Base-by-base conservation (phyloP, 64 coral and sea anemone genomes). In the Stylophora pistillata region DNA sequence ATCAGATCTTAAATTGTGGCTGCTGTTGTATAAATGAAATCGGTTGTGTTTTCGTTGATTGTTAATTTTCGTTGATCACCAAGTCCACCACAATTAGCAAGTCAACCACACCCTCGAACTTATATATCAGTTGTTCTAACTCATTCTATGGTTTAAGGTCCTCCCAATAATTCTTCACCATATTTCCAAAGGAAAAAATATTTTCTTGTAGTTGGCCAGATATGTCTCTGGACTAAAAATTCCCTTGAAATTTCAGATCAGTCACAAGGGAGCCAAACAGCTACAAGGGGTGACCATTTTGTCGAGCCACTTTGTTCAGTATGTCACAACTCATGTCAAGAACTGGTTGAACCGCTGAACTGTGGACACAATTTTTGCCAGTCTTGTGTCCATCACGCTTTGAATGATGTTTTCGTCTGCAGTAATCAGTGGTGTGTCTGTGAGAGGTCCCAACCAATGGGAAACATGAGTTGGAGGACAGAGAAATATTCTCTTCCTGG, bases 391-490 rank as follows among this genome's bases (percentile, higher is more conserved):
- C 17, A 64, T 23, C 17, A 64, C 17, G 15, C n/a, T n/a, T n/a
- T 18, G 17, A 23, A 5, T 17, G 23, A 23, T 18, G 61, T 17
- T 23, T 64, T 64, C 17, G 23, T 64, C 5, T 64, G 16, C 61
- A 18, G 23, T 17, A 23, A 64, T 5, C 17, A 64, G 23, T 64
- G 15, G 16, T 64, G 61, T 64, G 61, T 23, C 17, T 64, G 15
- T 64, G 2, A 64, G 23, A 64, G 61, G 30, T 80, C 34, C 53
- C 88, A 82, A 41, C 77, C 88, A 27, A 10, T 78, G 31, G 88
- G 88, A 34, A 60, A 30, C 15, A 89, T 89, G 88, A 82, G 76
- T 15, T 89, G 77, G 88, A n/a, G 20, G 29, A 30, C 56, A 56
- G 70, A 73, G 64, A 41, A 54, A 33, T 62, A 89, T 11, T 55